Conservation (phyloP, 2,797 vertebrate genomes). For the Rhyacichthys aspro region DNA sequence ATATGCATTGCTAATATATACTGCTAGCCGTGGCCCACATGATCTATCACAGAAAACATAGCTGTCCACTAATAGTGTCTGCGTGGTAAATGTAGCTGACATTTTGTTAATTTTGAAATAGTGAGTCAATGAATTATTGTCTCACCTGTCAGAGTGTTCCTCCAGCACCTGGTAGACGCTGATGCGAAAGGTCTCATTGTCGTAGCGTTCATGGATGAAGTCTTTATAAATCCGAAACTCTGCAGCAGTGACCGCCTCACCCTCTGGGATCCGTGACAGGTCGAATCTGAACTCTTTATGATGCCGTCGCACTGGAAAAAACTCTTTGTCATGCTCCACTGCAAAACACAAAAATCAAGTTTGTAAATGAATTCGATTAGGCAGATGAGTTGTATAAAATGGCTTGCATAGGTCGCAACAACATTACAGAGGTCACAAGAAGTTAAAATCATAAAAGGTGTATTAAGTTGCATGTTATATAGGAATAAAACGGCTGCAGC, state of each 20-base stretch:
- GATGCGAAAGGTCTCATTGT: constrained; percentile 95
- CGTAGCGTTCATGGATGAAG: constrained; percentile 89
- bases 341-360: constrained; percentile 37
- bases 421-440: constrained; percentile 6
- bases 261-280: constrained; percentile 94
- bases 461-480: constrained; percentile 31
- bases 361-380: background rate
- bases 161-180: constrained; percentile 95
- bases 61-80: no score
- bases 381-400: background rate
- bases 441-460: constrained; percentile 15
- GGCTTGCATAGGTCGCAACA: constrained; percentile 7
- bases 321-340: constrained; percentile 97
- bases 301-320: constrained; percentile 91
- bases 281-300: constrained; percentile 95
- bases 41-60: no score
- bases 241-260: constrained; percentile 93
- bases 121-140: background rate
- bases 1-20: no score
- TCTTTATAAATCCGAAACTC: constrained; percentile 99
- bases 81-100: no score
- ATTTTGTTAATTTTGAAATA: no score
- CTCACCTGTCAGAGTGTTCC: constrained; percentile 92
- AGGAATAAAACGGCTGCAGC: constrained; percentile 28
- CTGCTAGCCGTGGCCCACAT: no score